Conservation (phyloP, 2,113 vertebrate genomes). For the Neolamprologus hecqui region DNA sequence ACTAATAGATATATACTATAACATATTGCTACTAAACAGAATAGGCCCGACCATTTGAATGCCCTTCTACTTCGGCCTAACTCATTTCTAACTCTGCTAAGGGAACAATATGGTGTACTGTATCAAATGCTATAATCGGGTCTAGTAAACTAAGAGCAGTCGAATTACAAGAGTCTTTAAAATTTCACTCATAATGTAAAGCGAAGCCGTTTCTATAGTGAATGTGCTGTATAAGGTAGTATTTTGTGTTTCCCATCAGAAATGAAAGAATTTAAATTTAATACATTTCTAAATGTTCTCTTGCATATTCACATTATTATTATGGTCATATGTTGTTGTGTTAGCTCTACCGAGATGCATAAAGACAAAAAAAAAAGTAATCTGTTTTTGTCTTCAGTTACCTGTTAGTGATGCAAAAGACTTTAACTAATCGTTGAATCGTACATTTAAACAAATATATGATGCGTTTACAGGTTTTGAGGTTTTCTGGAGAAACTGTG, state of each 20-base stretch:
- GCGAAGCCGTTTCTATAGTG: neutral
- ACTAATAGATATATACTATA: neutral
- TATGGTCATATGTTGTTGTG: neutral
- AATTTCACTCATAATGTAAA: neutral
- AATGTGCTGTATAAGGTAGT: neutral
- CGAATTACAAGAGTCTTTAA: neutral
- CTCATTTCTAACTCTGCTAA: neutral
- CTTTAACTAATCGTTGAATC: fast-evolving
- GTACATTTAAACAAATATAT: neutral
- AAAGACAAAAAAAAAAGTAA: neutral
- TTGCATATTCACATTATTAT: neutral
- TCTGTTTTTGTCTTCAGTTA: neutral
- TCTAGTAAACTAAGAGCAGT: neutral
- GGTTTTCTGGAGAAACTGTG: neutral
- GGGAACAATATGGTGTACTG: neutral
- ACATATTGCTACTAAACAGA: neutral
- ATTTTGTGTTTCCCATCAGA: neutral
- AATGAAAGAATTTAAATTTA: neutral
- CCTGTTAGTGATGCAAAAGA: neutral
- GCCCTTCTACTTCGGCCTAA: neutral
- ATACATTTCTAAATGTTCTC: neutral
- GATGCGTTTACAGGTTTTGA: fast-evolving
- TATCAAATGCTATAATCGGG: neutral
- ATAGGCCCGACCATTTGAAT: neutral
- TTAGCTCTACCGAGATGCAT: fast-evolving